Evolutionary conservation across 2,888 invertebrate genomes (phyloP), one percentile per base, ranked within the genome.

Genomic region (Pandemis cinnamomeana): DNA sequence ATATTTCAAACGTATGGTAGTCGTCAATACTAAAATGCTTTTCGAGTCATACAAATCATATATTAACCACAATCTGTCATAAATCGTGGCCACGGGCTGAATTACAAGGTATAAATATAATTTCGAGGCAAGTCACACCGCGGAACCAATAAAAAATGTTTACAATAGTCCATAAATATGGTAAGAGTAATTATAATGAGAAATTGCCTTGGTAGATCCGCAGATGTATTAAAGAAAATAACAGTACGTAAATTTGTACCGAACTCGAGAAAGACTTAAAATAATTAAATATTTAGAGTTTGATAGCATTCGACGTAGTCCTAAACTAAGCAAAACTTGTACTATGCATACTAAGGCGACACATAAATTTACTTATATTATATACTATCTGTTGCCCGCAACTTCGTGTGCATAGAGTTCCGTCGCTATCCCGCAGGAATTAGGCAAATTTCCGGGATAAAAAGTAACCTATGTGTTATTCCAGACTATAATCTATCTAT

Each of bases 121-220:
- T 82, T 79, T 77, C 75, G 77, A 72, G 78, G 75, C 75, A 69
- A 78, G 78, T 78, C 79, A 80, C 78, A 76, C 79, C 83, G 83
- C 80, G 82, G 80, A 83, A 77, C 77, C 79, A 79, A 84, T 87
- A 88, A 89, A 88, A 89, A 85, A 79, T 78, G 78, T 81, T 80
- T 83, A 92, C 91, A 92, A 93, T 91, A 80, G 89, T 75, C 88
- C 79, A 91, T 92, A 91, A 92, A 92, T 92, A 91, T 89, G 88
- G 88, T 90, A 89, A 83, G 86, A 87, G 89, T 90, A 92, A 92
- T 93, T 91, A 90, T 87, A 88, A 89, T 90, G 90, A 92, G 88
- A 89, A 89, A 91, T 88, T 79, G 84, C 86, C 80, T 76, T 78
- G 64, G 76, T 78, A 75, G 81, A 80, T 84, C 86, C 83, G 63